Percentiles rank a stretch among this genome's conserved stretches.
These are phyloP conservation scores for Rhincodon typus DNA, from an alignment of 2,797 vertebrate genomes.

Conservation along the genomic window DNA sequence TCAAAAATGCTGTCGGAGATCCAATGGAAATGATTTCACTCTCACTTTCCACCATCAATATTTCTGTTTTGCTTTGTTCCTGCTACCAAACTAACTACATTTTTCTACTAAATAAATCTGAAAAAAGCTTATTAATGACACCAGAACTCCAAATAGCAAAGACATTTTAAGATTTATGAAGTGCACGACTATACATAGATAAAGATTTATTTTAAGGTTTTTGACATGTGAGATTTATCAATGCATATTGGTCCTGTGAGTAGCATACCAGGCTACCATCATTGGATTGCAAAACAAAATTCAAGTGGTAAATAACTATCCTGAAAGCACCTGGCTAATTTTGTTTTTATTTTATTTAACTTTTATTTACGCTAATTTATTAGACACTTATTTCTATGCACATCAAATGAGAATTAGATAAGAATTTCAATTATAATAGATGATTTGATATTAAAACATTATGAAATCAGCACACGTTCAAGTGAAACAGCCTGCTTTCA, in stretches of 20 bases:
- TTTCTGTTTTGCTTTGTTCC: not conserved
- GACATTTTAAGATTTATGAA: not conserved
- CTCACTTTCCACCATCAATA: not conserved
- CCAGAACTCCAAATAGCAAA: not conserved
- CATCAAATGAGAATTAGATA: not conserved
- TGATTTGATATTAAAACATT: not conserved
- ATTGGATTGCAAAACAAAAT: not conserved
- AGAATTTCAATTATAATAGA: not conserved
- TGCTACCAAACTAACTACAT: not conserved
- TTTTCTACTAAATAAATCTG: not conserved
- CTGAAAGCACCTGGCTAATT: not conserved
- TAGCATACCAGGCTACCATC: not conserved
- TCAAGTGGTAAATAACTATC: not conserved
- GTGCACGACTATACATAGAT: not conserved
- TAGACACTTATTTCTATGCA: not conserved
- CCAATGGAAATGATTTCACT: not conserved
- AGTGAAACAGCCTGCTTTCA: not conserved
- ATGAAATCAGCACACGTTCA: not conserved
- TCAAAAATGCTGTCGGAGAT: not conserved
- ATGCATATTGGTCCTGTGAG: not conserved
- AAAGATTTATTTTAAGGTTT: not conserved
- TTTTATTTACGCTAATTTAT: too few species aligned
- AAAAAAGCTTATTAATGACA: not conserved
- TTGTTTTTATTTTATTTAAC: not conserved
- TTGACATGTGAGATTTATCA: not conserved